Evolutionary conservation across 1,140 invertebrate species (phyloP).

Genomic region (Proales similis): DNA sequence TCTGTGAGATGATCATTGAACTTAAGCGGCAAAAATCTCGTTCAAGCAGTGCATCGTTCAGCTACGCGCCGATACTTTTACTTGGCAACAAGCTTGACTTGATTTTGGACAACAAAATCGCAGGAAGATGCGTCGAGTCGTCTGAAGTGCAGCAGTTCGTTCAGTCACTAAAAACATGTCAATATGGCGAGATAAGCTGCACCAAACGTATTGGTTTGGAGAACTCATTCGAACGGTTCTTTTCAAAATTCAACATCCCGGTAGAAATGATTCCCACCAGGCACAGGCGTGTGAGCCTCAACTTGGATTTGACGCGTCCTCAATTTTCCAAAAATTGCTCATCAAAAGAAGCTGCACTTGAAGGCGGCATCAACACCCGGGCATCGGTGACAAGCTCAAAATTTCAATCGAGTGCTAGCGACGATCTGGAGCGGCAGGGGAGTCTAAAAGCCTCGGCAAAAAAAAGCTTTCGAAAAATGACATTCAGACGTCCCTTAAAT

Average conservation of each 20-base stretch:
- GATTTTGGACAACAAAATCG: conserved; percentile 16
- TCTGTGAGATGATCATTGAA: conserved; percentile 72
- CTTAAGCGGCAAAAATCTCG: conserved; percentile 44
- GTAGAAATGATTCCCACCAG: conserved; percentile 79
- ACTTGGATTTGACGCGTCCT: conserved; percentile 40
- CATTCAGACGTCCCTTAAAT: conserved; percentile 68
- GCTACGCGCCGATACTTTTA: conserved; percentile 10
- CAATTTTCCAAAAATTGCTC: conserved; percentile 4
- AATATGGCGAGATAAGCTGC: conserved; percentile 31
- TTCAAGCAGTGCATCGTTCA: conserved; percentile 60
- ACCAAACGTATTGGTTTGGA: conserved; percentile 65
- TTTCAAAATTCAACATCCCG: conserved; percentile 68
- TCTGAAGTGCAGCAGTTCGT: conserved; percentile 20
- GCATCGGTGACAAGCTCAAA: neutral
- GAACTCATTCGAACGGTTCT: conserved; percentile 71
- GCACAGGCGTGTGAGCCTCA: conserved; percentile 57
- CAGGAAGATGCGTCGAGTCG: neutral
- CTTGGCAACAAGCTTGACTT: conserved; percentile 26
- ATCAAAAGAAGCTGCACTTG: conserved; percentile 6
- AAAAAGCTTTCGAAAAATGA: conserved; percentile 57
- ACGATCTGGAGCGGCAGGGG: neutral
- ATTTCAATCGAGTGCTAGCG: neutral
- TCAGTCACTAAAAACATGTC: conserved; percentile 15
- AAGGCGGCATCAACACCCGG: neutral
- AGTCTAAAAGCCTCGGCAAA: conserved; percentile 38